Percentiles rank a stretch among this genome's conserved stretches.
Evolutionary conservation across 1,140 invertebrate genomes (phyloP).

Genomic region (Pseudomyrmex concolor): DNA sequence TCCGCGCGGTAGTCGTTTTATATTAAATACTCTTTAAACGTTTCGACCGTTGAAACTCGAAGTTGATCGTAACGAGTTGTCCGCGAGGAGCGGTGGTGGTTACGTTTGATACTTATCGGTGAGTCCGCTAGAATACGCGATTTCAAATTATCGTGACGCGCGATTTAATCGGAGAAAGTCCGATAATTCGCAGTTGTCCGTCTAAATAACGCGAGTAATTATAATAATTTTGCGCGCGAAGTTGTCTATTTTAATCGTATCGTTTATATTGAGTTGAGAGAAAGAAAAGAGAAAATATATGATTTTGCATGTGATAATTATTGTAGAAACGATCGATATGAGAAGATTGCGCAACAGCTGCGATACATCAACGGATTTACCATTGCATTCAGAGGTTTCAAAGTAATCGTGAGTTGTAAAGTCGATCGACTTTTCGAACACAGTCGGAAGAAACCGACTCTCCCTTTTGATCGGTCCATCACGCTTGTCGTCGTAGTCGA

Average conservation of each 20-base stretch:
- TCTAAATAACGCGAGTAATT: conserved; percentile 24
- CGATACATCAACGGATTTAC: background rate
- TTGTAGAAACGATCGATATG: background rate
- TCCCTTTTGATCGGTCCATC: conserved; percentile 51
- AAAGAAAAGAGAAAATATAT: background rate
- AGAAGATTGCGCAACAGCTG: no score
- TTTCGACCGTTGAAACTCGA: conserved; percentile 24
- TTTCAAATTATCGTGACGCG: conserved; percentile 33
- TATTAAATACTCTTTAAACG: conserved; percentile 55
- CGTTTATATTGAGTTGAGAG: background rate
- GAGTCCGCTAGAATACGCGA: conserved; percentile 1
- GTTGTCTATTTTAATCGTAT: background rate
- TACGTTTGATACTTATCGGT: conserved; percentile 37
- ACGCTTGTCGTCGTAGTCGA: conserved; percentile 44
- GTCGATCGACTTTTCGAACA: conserved; percentile 54
- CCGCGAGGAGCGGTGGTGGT: conserved; percentile 20
- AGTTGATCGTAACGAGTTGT: conserved; percentile 10
- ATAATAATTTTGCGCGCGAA: background rate
- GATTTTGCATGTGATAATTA: background rate
- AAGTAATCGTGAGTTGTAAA: conserved; percentile 34
- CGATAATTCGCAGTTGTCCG: conserved; percentile 17
- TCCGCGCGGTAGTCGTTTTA: conserved; percentile 18
- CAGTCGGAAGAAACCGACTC: conserved; percentile 41
- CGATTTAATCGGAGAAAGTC: conserved; percentile 21
- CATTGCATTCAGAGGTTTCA: background rate